These are phyloP conservation scores for Drosophila pectinifera DNA, from an alignment of 1,140 invertebrate genomes.

Conservation along the genomic window DNA sequence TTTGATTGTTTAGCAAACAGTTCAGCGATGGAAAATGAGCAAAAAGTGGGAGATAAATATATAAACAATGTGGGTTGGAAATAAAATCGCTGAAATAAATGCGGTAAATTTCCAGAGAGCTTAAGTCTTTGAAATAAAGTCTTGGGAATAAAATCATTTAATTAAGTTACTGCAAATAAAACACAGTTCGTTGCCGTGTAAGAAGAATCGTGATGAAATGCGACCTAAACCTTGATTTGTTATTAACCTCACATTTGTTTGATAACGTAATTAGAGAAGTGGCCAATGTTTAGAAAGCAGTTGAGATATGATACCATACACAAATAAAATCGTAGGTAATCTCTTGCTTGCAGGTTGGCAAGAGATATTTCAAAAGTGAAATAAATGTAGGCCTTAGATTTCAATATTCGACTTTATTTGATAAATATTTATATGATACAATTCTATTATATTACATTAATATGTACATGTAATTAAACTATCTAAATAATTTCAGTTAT, in stretches of 20 bases:
- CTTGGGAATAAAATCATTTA: neutral
- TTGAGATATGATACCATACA: neutral
- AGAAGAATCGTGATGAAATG: neutral
- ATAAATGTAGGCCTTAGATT: no score
- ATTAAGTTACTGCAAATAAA: neutral
- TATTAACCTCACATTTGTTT: neutral
- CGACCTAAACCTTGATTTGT: slow-evolving; percentile 13
- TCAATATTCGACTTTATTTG: no score
- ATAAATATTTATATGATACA: no score
- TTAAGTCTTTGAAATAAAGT: neutral
- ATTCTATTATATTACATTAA: no score
- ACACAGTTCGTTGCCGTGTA: no score
- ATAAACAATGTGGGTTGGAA: neutral
- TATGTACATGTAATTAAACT: no score
- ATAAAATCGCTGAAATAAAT: neutral
- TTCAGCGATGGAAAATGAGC: no score
- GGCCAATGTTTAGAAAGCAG: neutral
- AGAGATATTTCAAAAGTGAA: no score
- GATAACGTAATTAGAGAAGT: neutral
- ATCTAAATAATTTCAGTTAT: no score
- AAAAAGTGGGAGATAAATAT: neutral
- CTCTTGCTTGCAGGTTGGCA: no score
- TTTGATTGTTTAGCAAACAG: slow-evolving; percentile 35
- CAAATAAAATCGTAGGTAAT: neutral
- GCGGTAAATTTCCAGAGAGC: neutral